Evolutionary conservation across 2,797 vertebrate species (phyloP), one percentile per base, ranked within the genome.

Genomic region (Florisuga fusca): DNA sequence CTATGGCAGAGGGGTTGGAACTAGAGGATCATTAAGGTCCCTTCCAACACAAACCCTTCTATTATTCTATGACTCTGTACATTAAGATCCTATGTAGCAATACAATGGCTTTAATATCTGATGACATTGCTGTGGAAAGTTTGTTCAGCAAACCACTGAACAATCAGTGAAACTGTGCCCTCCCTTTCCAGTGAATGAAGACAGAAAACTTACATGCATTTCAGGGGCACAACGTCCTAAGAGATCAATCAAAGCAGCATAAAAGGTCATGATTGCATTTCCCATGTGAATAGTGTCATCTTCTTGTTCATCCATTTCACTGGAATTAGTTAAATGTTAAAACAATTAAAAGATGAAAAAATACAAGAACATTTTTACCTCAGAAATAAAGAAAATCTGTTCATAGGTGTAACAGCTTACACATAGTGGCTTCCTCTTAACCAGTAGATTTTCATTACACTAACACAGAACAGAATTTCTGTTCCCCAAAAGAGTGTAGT

Each of bases 211-310:
- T 96, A 99, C 99, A 38, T 99, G 99, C 99, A 99, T 99, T 98
- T 99, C 99, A 33, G 99, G 99, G 50, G 99, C 99, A 94, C 99
- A 99, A 45, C 99, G 99, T 41, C 99, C 99, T 50, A 99, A 95
- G 41, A 99, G 98, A 97, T 99, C 99, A 55, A 99, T 99, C 53
- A 99, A 97, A 86, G 99, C 99, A 48, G 99, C 98, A 54, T 99
- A 99, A 92, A 99, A 99, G 51, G 99, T 99, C 99, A 99, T 99
- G 93, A 99, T 99, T 76, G 99, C 99, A 36, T 99, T 99, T 66
- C 99, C 99, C 98, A 99, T 99, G 90, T 99, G 99, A 95, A 99
- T 99, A 50, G 99, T 99, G 77, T 99, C 99, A 92, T 99, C 99
- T 71, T 99, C 99, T 74, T 99, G 98, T 58, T 99, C 99, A 88